phyloP scores from a whole-genome alignment of 1,140 invertebrate species.

The Drosophila simulans region DNA sequence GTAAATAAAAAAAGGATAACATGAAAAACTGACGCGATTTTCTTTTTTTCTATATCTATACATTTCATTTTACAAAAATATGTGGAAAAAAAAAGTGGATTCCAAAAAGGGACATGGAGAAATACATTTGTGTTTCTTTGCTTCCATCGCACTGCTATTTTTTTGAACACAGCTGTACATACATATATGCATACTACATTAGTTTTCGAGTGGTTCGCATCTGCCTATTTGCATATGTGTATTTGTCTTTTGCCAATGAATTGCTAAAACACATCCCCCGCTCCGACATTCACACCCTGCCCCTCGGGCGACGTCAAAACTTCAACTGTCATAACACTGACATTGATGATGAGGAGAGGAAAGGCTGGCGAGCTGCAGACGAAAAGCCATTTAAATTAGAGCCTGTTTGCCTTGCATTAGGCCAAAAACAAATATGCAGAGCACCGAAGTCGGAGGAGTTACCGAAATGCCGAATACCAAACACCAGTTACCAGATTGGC shows the following conservation, averaged over 20 bases:
- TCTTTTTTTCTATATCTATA: too few relatives aligned
- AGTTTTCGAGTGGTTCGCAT: constrained; percentile 70
- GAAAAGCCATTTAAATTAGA: constrained; percentile 75
- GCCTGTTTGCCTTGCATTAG: constrained; percentile 79
- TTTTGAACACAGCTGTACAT: too few relatives aligned
- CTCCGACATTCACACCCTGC: constrained; percentile 6
- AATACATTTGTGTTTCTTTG: too few relatives aligned
- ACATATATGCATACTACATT: constrained; percentile 64
- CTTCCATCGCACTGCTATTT: too few relatives aligned
- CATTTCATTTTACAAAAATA: too few relatives aligned
- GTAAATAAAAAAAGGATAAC: too few relatives aligned
- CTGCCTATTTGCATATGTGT: constrained; percentile 76
- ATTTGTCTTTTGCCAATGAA: constrained; percentile 82
- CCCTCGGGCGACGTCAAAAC: constrained; percentile 55
- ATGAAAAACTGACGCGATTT: too few relatives aligned
- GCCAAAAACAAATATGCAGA: constrained; percentile 63
- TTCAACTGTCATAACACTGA: constrained; percentile 80
- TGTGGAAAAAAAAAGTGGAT: too few relatives aligned
- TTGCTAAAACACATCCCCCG: constrained; percentile 63
- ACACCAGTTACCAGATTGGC: background rate
- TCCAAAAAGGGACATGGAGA: too few relatives aligned
- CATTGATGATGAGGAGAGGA: constrained; percentile 34
- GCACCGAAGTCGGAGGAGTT: constrained; percentile 23
- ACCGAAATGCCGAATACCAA: background rate
- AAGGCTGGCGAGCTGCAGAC: constrained; percentile 15